Evolutionary conservation across 2,113 vertebrate species (phyloP), one percentile per base, ranked within the genome.

Genomic region (Amblyornis subalaris): DNA sequence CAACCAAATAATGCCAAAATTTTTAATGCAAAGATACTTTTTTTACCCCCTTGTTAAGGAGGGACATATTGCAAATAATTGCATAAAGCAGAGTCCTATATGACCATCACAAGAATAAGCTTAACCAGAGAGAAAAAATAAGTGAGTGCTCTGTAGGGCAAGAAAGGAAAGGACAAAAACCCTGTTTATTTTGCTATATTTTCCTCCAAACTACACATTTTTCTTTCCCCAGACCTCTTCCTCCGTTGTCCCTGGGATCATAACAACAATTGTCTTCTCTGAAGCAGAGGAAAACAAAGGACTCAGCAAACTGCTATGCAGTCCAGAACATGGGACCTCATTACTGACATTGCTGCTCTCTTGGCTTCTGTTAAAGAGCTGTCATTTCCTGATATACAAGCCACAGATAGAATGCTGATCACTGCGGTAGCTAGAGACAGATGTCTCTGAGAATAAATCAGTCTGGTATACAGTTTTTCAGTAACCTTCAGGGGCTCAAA

Each of bases 121-220:
- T 88, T 22, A 69, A 2, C 0, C 10, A 44, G 26, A 50, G 5
- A 66, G 10, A 50, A 70, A 83, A 86, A 60, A 28, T 9, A 60
- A 8, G 1, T 17, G 3, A 53, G 9, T 35, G 2, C 3, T 62
- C 38, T 38, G 18, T 26, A 21, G 12, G 2, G 5, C 0, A 26
- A 88, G 48, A 85, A 90, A 75, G 5, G 10, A 74, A 73, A 61
- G 29, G 9, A 65, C 21, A 66, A 85, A 74, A 58, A 8, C 19
- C 55, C 31, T 23, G 4, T 7, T 38, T 2, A 12, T 82, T 79
- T 90, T 61, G 9, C 14, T 53, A 2, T 40, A 31, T 65, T 94
- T 26, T 70, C 33, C 24, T 78, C 38, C 35, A 85, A 51, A 67
- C 67, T 26, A 36, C 3, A 54, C 2, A 20, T 12, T 70, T 90